A percentile compares a stretch with the other conserved stretches of the same genome.
phyloP scores from a whole-genome alignment of 2,888 invertebrate genomes.

The Plagodis pulveraria region DNA sequence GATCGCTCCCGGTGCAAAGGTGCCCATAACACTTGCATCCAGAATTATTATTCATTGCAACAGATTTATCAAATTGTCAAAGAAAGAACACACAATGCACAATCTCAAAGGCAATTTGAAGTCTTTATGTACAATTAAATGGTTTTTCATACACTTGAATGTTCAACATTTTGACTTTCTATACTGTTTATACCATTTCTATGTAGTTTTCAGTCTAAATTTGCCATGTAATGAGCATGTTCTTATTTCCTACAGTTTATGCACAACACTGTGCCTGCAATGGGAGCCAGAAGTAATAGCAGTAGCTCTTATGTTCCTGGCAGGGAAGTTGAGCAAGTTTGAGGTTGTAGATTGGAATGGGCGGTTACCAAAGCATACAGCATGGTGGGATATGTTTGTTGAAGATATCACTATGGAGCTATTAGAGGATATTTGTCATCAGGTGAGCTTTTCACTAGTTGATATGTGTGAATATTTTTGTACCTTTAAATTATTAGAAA shows the following conservation, averaged over 20 bases:
- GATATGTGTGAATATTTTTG: background rate
- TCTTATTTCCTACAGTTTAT: constrained; percentile 85
- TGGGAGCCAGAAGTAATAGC: constrained; percentile 99
- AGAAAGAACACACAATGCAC: no score
- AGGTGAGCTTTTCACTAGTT: constrained; percentile 76
- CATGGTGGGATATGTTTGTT: constrained; percentile 99
- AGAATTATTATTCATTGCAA: no score
- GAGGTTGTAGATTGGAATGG: constrained; percentile 97
- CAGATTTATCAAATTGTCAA: no score
- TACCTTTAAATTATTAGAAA: background rate
- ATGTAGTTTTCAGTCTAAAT: background rate
- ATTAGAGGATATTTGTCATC: constrained; percentile 98
- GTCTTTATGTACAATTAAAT: no score
- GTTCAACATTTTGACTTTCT: no score
- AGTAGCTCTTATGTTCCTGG: constrained; percentile 98
- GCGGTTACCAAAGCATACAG: constrained; percentile 88
- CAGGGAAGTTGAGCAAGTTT: constrained; percentile 97
- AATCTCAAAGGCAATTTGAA: no score
- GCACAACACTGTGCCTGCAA: constrained; percentile 97
- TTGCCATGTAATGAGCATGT: background rate
- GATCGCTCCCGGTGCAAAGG: no score
- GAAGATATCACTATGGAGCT: constrained; percentile 97
- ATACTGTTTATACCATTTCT: no score
- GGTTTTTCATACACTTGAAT: no score
- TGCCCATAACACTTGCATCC: no score